Conservation (phyloP, 2,113 vertebrate genomes). For the Hippocampus zosterae region DNA sequence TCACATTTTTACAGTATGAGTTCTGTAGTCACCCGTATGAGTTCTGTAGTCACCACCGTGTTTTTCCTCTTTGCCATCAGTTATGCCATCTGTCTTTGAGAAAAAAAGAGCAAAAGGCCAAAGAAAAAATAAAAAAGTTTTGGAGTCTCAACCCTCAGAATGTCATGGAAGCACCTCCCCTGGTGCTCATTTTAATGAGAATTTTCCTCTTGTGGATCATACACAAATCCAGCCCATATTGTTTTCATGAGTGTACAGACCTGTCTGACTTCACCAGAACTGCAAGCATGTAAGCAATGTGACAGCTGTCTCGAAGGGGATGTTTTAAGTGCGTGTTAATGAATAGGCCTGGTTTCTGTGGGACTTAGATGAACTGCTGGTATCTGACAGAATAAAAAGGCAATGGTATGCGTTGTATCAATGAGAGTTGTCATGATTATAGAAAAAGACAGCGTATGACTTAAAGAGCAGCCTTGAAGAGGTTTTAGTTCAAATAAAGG, state of each 20-base stretch:
- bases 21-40: not conserved
- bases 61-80: not conserved
- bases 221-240: not conserved
- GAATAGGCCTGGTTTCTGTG: not conserved
- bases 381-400: not conserved
- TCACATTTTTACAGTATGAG: not conserved
- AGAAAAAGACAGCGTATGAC: not conserved
- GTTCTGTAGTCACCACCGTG: not conserved
- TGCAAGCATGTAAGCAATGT: not conserved
- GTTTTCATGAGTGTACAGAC: not conserved
- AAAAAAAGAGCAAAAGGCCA: not conserved
- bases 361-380: not conserved
- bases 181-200: not conserved
- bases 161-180: not conserved
- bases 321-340: not conserved
- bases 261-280: not conserved
- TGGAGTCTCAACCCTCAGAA: not conserved
- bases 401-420: not conserved
- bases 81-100: not conserved
- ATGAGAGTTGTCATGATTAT: not conserved
- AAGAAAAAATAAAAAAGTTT: no score
- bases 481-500: not conserved
- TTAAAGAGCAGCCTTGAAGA: not conserved
- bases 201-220: not conserved
- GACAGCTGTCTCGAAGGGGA: not conserved